Evolutionary conservation across 1,140 invertebrate species (phyloP), one percentile per base, ranked within the genome.

Genomic region (Bombus ignitus): DNA sequence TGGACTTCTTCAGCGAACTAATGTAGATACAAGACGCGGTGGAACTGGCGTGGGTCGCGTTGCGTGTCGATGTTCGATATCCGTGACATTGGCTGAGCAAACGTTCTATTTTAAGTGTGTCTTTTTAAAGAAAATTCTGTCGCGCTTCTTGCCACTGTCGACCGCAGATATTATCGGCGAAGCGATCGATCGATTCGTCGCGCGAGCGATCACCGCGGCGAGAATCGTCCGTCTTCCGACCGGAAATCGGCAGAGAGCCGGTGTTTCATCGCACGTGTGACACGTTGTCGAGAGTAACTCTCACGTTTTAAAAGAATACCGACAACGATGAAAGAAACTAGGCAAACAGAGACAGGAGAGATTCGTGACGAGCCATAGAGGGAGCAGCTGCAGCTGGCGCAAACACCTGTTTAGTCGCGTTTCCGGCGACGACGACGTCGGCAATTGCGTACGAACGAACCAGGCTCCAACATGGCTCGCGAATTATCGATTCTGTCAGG

Each of bases 351-450:
- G 73, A 78, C 35, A 35, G 39, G 39, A 80, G 76, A 81, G 82
- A 77, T 87, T 84, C 81, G 85, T 81, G 59, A 81, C 77, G 87
- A 84, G 44, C 39, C 71, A 53, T 10, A 75, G 62, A 79, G 73
- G 44, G 73, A 70, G 79, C 82, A 81, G 78, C 79, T 82, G 88
- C 88, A 87, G 66, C 83, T 88, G 82, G 66, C 74, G 81, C 71
- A 37, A 88, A 89, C 90, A 91, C 87, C 89, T 91, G 90, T 91
- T 91, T 89, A 87, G 81, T 53, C 76, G 70, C 77, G 70, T 87
- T 90, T 90, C 89, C 89, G 89, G 88, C 76, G 66, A 59, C 57
- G n/a, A 53, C 62, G n/a, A 32, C 35, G 22, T 59, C 35, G 57
- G 57, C 0, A 28, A 72, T 77, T 59, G 76, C 37, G 76, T 68